Evolutionary conservation across 2,888 invertebrate species (phyloP), one percentile per base, ranked within the genome.

Genomic region (Ophraella communa): DNA sequence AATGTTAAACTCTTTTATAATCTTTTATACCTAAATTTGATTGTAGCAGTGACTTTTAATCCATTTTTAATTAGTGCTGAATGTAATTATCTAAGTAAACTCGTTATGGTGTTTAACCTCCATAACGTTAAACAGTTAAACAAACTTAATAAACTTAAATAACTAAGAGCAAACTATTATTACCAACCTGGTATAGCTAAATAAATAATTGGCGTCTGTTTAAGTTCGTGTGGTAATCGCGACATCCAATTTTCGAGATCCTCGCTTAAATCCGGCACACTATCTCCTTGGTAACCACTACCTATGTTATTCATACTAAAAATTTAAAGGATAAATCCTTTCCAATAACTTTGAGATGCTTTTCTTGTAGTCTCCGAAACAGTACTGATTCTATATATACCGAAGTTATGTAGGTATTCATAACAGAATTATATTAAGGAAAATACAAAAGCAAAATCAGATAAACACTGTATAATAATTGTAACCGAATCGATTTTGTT

Each of bases 131-230:
- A 23, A 10, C 21, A 27, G 14, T 30, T 17, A 17, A 14, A 17
- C 7, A 18, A 35, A 53, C 27, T 33, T 35, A 4, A 53, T 14
- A 10, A 17, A 27, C n/a, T 35, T 33, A 8, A 20, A 33, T 33
- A 35, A 11, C 17, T 57, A 14, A n/a, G 14, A 27, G 17, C n/a
- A 51, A n/a, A 23, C 8, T 14, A 27, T 11, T 59, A 39, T 23
- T n/a, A 75, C 74, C 75, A 85, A 91, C 92, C 92, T 83, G 92
- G 92, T 80, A 92, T 91, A 20, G 92, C 91, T 70, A 92, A 82
- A 76, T 89, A 86, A 70, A 91, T 89, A 62, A 92, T 80, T 21
- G 92, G 88, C 64, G 88, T 67, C 64, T 85, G 82, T 75, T 85
- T 87, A 24, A 91, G 76, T 62, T 82, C 79, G 14, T 83, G 81